Conservation (phyloP, 2,888 invertebrate species). For the Dicranocentrus wangi region DNA sequence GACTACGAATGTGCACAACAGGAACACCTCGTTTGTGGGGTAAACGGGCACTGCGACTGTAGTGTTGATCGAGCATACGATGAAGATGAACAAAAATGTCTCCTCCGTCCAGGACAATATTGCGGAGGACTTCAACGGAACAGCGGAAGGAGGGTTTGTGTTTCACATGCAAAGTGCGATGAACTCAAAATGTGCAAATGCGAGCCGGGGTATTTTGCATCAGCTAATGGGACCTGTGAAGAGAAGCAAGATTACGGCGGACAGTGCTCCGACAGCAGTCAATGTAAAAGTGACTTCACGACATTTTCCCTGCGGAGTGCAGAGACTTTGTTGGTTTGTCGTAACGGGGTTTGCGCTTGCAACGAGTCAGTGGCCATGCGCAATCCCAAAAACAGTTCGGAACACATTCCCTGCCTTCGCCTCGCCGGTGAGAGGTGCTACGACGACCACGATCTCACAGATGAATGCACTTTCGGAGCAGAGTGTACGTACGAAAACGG, state of each 20-base stretch:
- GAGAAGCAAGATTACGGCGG: not conserved
- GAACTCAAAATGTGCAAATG: not conserved
- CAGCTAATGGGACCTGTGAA: slow-evolving; percentile 7
- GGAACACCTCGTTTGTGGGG: not conserved
- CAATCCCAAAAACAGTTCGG: not conserved
- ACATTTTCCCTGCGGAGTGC: not conserved
- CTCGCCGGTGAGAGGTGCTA: no score
- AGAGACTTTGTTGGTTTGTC: no score
- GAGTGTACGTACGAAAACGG: not conserved
- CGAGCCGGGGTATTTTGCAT: not conserved
- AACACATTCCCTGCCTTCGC: not conserved
- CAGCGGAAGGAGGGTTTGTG: no score
- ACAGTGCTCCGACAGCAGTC: not conserved
- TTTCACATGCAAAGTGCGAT: no score
- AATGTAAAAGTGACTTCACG: not conserved
- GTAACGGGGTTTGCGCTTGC: no score
- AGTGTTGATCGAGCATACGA: not conserved
- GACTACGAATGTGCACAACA: no score
- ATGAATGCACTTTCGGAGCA: no score
- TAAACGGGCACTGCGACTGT: not conserved
- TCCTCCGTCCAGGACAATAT: no score
- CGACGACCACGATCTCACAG: no score
- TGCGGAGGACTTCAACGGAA: no score
- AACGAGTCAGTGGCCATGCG: not conserved
- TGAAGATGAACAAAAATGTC: no score